Evolutionary conservation across 2,888 invertebrate genomes (phyloP), one percentile per base, ranked within the genome.

Genomic region (Ctenicera cuprea): DNA sequence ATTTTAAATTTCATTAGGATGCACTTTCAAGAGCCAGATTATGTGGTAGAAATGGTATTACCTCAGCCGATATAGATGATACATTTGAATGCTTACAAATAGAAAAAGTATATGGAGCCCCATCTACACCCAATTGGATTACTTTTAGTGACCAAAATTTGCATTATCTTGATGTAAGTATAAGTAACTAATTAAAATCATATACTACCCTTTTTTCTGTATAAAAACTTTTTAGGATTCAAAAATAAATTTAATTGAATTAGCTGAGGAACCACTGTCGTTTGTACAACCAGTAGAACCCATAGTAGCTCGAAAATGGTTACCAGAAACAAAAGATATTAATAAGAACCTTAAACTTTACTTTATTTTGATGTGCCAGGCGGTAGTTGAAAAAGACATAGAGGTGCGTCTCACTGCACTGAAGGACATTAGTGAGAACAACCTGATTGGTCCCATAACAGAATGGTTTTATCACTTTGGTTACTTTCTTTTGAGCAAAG

Each of bases 401-500:
- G 88, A 89, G 70, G 86, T 89, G 1, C 88, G 90, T 80, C 87
- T 88, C 74, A 81, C 89, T 64, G 91, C 91, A 0, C 88, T 91
- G n/a, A 86, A 87, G 74, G 90, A 91, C 82, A 84, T 91, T 50
- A 88, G 88, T 76, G 88, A 88, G n/a, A 91, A 91, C 82, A 88
- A 89, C 0, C 83, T 89, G 20, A 90, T 91, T 22, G 91, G 91
- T 0, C 90, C 90, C 0, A 90, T 91, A 77, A 89, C 90, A 67
- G 90, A 91, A 12, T 91, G 91, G 84, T 88, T 91, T 59, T 91
- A 91, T 82, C 90, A 90, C 81, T 84, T 91, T 78, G 90, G 90
- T 0, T 90, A 91, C 20, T 81, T 91, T 45, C 88, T 91, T 1
- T 82, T 91, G 0, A 91, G 90, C 50, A 91, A 91, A 79, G 90